Base-by-base conservation (phyloP, 2,888 invertebrate genomes). In the Drosophila flavopinicola region DNA sequence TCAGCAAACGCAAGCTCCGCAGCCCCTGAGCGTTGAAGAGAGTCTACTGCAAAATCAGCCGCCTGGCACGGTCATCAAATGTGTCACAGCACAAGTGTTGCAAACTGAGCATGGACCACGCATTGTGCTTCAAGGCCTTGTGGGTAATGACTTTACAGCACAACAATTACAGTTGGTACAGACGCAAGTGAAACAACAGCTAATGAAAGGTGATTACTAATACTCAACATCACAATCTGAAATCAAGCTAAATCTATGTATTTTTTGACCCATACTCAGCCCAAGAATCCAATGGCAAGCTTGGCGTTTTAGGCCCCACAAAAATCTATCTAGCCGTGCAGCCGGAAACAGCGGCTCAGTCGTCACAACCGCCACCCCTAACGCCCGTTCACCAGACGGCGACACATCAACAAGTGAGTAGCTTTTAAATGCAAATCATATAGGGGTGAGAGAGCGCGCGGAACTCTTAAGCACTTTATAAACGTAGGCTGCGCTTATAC, bases 241-340 rank as follows among this genome's bases (percentile, higher is more conserved):
- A 32, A 7, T 25, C 24, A 4, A 10, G 17, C 29, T 17, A 13
- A 29, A 30, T 6, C 3, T 23, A 25, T 29, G 0, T 9, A 7
- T 25, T 1, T 25, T 13, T 7, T 17, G 15, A 1, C 13, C 1
- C 9, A 11, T 9, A 6, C 66, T 53, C 54, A 91, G 96, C 96
- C 23, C 96, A 97, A 95, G 96, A 96, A 78, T 94, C 95, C 3
- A 95, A 95, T 13, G 96, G 96, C 33, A 96, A 96, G 89, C 95
- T 96, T 90, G 96, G 96, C 35, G 95, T 96, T 78, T 90, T 96
- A 66, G 96, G 96, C 2, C 96, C 96, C 7, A 95, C 96, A 7
- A 96, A 96, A 92, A 96, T 96, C 88, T 96, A 96, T 88, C 91
- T 97, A 60, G 96, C 96, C 0, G 96, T 96, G 51, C 96, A 96